A percentile compares a stretch with the other conserved stretches of the same genome.
Evolutionary conservation across 2,113 vertebrate species (phyloP).

Genomic region (Turdus rufiventris): DNA sequence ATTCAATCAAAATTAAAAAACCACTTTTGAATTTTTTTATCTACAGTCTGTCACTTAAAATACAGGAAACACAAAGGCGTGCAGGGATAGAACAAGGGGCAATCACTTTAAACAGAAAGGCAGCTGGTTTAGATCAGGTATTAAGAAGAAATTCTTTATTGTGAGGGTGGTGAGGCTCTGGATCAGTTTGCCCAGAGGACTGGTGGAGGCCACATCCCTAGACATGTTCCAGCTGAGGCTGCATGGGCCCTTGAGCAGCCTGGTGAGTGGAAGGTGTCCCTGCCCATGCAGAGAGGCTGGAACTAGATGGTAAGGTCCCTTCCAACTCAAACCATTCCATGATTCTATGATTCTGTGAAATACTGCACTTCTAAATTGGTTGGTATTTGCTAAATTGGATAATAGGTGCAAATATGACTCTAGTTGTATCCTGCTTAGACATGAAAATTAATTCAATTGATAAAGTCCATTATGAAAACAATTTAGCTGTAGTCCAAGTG

Average conservation of each 20-base stretch:
- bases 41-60: background rate
- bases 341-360: background rate
- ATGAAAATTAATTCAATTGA: background rate
- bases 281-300: background rate
- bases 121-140: background rate
- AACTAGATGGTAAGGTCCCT: background rate
- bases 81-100: background rate
- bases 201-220: too few relatives aligned
- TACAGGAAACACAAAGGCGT: background rate
- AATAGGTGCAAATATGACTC: background rate
- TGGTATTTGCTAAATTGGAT: background rate
- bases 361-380: background rate
- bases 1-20: background rate
- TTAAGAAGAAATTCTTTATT: background rate
- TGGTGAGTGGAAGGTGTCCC: background rate
- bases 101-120: background rate
- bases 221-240: rapidly evolving
- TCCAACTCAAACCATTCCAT: background rate
- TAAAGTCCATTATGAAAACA: background rate
- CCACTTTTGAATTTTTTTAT: background rate
- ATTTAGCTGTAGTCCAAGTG: background rate
- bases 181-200: background rate
- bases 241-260: background rate
- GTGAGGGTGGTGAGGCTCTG: too few relatives aligned
- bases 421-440: background rate